Evolutionary conservation across 2,888 invertebrate species (phyloP).

Genomic region (Melanotus villosus): DNA sequence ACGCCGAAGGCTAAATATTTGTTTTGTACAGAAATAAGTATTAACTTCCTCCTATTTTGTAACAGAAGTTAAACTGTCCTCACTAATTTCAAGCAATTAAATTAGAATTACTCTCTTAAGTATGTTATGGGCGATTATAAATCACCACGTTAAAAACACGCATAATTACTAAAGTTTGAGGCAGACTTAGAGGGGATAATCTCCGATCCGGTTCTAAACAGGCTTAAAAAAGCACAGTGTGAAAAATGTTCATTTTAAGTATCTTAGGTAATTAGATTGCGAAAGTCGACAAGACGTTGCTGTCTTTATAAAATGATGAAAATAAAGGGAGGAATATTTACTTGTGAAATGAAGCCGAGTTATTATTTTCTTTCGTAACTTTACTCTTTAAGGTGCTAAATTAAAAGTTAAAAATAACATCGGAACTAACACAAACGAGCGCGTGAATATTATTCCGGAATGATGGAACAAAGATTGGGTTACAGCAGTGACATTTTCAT

Average conservation of each 20-base stretch:
- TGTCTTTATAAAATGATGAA: background rate
- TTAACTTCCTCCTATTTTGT: conserved; percentile 4
- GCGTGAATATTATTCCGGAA: conserved; percentile 12
- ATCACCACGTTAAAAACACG: conserved; percentile 34
- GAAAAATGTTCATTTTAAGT: too few species aligned
- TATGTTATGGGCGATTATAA: conserved; percentile 29
- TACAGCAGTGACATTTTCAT: conserved; percentile 39
- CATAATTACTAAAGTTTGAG: conserved; percentile 28
- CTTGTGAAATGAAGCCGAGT: background rate
- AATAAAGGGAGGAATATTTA: background rate
- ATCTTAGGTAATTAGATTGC: conserved; percentile 16
- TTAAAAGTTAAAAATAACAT: conserved; percentile 11
- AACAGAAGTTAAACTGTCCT: conserved; percentile 30
- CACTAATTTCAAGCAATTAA: conserved; percentile 50
- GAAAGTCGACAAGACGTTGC: conserved; percentile 10
- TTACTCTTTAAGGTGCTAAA: background rate
- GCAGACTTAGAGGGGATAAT: too few species aligned
- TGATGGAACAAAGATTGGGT: conserved; percentile 33
- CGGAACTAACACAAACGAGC: background rate
- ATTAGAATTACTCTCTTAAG: conserved; percentile 46
- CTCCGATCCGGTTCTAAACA: too few species aligned
- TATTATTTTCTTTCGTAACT: background rate
- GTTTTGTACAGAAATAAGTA: conserved; percentile 5
- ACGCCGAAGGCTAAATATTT: conserved; percentile 25
- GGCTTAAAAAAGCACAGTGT: too few species aligned